A percentile compares a stretch with the other conserved stretches of the same genome.
These are phyloP conservation scores for Phytoseiulus persimilis DNA, from an alignment of 2,888 invertebrate species.

Conservation along the genomic window DNA sequence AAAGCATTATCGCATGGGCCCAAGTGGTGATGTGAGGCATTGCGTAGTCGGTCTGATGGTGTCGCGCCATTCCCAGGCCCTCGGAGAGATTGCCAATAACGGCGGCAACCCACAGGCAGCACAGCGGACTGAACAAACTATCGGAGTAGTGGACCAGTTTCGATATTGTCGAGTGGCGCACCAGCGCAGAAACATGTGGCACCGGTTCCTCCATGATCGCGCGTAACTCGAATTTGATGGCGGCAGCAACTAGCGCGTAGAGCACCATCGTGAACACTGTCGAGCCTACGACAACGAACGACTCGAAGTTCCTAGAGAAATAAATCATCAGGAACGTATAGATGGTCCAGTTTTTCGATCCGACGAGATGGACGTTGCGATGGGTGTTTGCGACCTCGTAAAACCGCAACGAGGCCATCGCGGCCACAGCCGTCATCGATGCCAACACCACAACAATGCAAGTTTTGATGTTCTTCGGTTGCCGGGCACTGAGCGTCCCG, in stretches of 20 bases:
- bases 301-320: constrained; percentile 18
- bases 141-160: constrained; percentile 15
- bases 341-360: constrained; percentile 21
- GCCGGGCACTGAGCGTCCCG: constrained; percentile 14
- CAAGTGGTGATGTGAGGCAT: constrained; percentile 27
- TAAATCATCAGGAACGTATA: constrained; percentile 25
- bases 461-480: constrained; percentile 31
- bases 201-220: constrained; percentile 27
- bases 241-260: constrained; percentile 15
- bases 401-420: constrained; percentile 6
- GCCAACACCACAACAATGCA: constrained; percentile 28
- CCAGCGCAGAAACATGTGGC: background rate
- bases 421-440: constrained; percentile 12
- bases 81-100: constrained; percentile 27
- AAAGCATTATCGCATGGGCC: constrained; percentile 31
- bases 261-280: constrained; percentile 25
- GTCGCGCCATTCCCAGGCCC: background rate
- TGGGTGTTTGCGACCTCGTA: constrained; percentile 34
- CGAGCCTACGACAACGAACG: constrained; percentile 22
- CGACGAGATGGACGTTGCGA: constrained; percentile 18
- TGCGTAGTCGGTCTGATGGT: constrained; percentile 26
- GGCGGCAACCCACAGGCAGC: constrained; percentile 27
- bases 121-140: constrained; percentile 13
- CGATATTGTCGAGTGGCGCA: constrained; percentile 25
- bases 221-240: constrained; percentile 31